These are phyloP conservation scores for Adrianichthys oophorus DNA, from an alignment of 2,797 vertebrate species.

Conservation along the genomic window DNA sequence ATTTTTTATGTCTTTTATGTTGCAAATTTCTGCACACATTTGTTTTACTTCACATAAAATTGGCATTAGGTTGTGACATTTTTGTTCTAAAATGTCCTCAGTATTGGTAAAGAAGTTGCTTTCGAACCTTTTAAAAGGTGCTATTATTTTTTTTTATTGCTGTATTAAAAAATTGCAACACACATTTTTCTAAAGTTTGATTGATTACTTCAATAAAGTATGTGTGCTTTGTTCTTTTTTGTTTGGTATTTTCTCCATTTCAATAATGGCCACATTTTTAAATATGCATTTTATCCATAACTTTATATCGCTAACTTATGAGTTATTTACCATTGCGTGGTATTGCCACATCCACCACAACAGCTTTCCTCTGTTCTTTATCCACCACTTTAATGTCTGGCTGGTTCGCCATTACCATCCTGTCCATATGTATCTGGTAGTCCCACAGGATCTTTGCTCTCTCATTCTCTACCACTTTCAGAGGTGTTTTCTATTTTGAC, in stretches of 20 bases:
- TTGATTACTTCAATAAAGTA: slow-evolving; percentile 15
- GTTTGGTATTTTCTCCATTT: background rate
- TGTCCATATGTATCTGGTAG: too few species aligned
- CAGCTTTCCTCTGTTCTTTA: too few species aligned
- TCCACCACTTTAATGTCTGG: too few species aligned
- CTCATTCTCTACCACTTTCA: too few species aligned
- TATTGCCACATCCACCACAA: background rate
- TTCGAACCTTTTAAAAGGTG: slow-evolving; percentile 2
- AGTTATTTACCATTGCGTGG: background rate
- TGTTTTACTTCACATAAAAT: too few species aligned
- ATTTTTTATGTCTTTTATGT: too few species aligned
- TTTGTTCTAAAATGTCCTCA: background rate
- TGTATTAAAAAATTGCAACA: background rate
- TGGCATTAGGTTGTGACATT: too few species aligned
- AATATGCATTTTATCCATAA: too few species aligned
- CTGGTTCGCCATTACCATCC: too few species aligned
- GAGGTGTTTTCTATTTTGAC: too few species aligned
- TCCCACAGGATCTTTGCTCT: background rate
- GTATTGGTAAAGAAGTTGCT: slow-evolving; percentile 4
- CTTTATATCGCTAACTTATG: background rate
- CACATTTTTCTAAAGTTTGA: background rate
- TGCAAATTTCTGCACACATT: too few species aligned
- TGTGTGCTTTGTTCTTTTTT: slow-evolving; percentile 6
- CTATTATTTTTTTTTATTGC: slow-evolving; percentile 17
- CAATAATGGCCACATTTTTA: background rate